A percentile compares a stretch with the other conserved stretches of the same genome.
These are phyloP conservation scores for Myrmecophaga tridactyla DNA, from an alignment of 2,113 vertebrate genomes.

Conservation along the genomic window DNA sequence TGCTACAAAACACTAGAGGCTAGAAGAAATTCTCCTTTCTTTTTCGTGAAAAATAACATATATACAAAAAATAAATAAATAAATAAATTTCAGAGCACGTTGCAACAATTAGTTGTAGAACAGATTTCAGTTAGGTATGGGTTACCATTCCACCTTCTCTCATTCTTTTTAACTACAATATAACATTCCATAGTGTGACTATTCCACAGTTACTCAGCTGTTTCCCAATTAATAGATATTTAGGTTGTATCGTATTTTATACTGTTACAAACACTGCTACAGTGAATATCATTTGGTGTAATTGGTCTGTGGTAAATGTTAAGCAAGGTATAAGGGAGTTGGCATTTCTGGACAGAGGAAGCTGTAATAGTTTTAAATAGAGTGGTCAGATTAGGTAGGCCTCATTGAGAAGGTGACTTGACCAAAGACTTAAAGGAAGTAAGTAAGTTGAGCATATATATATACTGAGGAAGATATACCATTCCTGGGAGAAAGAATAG, in stretches of 20 bases:
- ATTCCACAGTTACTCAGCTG: neutral
- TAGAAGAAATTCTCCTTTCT: too few relatives aligned
- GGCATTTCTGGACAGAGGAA: neutral
- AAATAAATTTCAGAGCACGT: too few relatives aligned
- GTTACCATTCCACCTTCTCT: too few relatives aligned
- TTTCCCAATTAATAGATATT: neutral
- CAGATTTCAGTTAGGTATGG: too few relatives aligned
- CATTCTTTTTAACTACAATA: neutral
- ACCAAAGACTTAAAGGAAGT: neutral
- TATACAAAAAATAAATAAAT: too few relatives aligned
- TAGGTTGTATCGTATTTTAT: neutral
- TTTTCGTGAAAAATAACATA: too few relatives aligned
- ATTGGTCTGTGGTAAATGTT: neutral
- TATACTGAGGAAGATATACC: neutral
- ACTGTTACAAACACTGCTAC: neutral
- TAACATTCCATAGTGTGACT: neutral
- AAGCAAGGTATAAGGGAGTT: neutral
- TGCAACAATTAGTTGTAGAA: too few relatives aligned
- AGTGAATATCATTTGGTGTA: neutral
- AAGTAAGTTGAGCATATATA: neutral
- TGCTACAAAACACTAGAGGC: too few relatives aligned
- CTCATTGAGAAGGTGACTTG: neutral
- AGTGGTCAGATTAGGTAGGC: neutral
- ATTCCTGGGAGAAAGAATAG: neutral
- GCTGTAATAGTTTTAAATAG: neutral